Conservation (phyloP, 2,113 vertebrate species). For the Hipposideros armiger region DNA sequence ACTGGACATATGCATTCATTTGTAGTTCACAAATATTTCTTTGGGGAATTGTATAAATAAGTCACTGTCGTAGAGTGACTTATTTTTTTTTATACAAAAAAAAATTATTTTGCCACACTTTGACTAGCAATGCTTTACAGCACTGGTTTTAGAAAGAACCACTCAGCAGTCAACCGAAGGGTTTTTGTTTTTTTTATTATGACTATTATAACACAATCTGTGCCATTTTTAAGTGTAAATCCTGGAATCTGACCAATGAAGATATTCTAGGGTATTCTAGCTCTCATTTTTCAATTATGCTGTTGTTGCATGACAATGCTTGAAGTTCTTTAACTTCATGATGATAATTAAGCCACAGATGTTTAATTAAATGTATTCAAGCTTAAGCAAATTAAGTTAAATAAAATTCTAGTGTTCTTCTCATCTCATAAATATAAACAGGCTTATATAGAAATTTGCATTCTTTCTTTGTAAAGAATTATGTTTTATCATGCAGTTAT, state of each 20-base stretch:
- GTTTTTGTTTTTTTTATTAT: not conserved
- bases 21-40: not conserved
- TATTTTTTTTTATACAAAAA: no score
- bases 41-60: not conserved
- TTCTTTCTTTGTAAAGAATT: not conserved
- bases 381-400: constrained; percentile 59
- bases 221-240: not conserved
- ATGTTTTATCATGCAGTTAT: not conserved
- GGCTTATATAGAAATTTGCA: not conserved
- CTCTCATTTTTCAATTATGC: constrained; percentile 44
- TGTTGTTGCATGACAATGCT: not conserved
- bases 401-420: not conserved
- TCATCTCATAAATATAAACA: constrained; percentile 42
- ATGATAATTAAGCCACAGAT: constrained; percentile 56
- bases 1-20: not conserved
- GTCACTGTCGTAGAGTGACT: not conserved
- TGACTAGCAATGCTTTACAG: not conserved
- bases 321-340: constrained; percentile 55
- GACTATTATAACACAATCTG: not conserved
- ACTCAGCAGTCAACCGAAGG: not conserved
- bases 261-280: not conserved
- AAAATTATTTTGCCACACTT: not conserved
- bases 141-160: not conserved
- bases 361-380: constrained; percentile 61
- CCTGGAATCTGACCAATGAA: not conserved